phyloP scores from a whole-genome alignment of 1,140 invertebrate genomes.

The Drosophila parvula region DNA sequence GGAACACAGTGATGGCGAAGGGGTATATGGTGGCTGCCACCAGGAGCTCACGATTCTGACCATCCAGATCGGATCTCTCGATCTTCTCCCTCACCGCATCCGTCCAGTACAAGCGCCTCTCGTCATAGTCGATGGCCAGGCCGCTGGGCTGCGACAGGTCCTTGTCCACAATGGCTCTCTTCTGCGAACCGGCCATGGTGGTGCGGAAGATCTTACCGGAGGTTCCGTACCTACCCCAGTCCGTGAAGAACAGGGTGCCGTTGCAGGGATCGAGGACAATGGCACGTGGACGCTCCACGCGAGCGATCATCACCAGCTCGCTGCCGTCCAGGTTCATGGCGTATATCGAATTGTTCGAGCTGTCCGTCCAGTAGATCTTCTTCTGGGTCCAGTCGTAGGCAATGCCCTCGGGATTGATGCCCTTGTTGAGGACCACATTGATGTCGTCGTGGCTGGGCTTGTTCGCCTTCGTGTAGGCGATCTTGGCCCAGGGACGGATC shows the following conservation, averaged over 20 bases:
- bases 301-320: slow-evolving; percentile 96
- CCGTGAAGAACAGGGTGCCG: slow-evolving; percentile 95
- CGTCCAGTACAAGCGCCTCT: slow-evolving; percentile 98
- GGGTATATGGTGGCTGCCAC: slow-evolving; percentile 97
- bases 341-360: slow-evolving; percentile 96
- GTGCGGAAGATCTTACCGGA: slow-evolving; percentile 97
- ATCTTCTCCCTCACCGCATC: slow-evolving; percentile 99
- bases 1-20: slow-evolving; percentile 96
- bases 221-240: slow-evolving; percentile 96
- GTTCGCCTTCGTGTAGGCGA: slow-evolving; percentile 90
- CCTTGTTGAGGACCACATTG: slow-evolving; percentile 91
- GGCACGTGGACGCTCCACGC: slow-evolving; percentile 96
- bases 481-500: slow-evolving; percentile 94
- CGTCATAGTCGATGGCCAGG: slow-evolving; percentile 97
- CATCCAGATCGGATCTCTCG: slow-evolving; percentile 95
- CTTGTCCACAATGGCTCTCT: slow-evolving; percentile 94
- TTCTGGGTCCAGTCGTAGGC: slow-evolving; percentile 98
- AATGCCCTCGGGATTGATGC: slow-evolving; percentile 97
- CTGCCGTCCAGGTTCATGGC: slow-evolving; percentile 96
- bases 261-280: slow-evolving; percentile 99
- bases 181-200: slow-evolving; percentile 98
- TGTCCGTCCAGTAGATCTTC: slow-evolving; percentile 99
- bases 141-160: slow-evolving; percentile 98
- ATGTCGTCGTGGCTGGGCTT: slow-evolving; percentile 87
- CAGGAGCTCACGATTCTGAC: slow-evolving; percentile 90